Evolutionary conservation across 2,888 invertebrate genomes (phyloP), one percentile per base, ranked within the genome.

Genomic region (Platycnemis pennipes): DNA sequence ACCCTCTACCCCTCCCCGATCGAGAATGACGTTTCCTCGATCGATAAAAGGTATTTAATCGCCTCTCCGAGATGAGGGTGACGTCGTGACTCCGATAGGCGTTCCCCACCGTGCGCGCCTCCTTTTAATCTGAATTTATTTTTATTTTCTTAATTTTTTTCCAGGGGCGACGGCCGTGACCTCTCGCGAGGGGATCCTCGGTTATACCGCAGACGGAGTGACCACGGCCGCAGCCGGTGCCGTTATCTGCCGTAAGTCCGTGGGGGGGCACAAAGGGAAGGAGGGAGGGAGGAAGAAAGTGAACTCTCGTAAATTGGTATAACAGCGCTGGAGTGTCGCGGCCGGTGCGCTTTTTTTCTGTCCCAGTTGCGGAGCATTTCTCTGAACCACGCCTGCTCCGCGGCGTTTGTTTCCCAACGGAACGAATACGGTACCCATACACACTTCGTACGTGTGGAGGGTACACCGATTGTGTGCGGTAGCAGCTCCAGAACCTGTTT

Each of bases 21-120:
- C 37, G 1, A 37, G 31, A 37, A 77, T 77, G 77, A 77, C 77
- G 77, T 77, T 77, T 77, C 77, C 77, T 77, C 77, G 77, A 77
- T 77, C 77, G 77, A 77, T 77, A 77, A 77, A 77, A 37, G 37
- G 77, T 77, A 77, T 77, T 77, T 77, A 77, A 77, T 77, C 37
- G 31, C 77, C 77, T 8, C 77, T 31, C 77, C 22, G 26, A 77
- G 77, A 77, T 77, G 37, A 77, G 77, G 77, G 37, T 26, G 37
- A 77, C 77, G 77, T 77, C 77, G 77, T 77, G 77, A 77, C 77
- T 77, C 16, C 77, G 16, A 37, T 37, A 77, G 37, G 31, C 31
- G 37, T 13, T 37, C 69, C 31, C 69, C 77, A 77, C 63, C 22
- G 63, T 49, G 63, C 37, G 37, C 4, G 37, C 13, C 37, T 37